These are phyloP conservation scores for pig (Sus scrofa) DNA, from an alignment of 2,113 vertebrate genomes.

Conservation along the genomic window T2T-Sscrofa CM000822.6:73077501-73078000, in stretches of 20 bases:
- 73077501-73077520: background rate
- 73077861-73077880: background rate
- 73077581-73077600: background rate
- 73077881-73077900: background rate
- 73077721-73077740: background rate
- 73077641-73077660: background rate
- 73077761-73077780: accelerated
- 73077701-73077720: background rate
- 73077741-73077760: too few species aligned
- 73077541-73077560: background rate
- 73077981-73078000: background rate
- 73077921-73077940: background rate
- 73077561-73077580: background rate
- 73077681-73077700: background rate
- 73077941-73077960: background rate
- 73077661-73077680: background rate
- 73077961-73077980: background rate
- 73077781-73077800: background rate
- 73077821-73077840: background rate
- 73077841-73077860: background rate
- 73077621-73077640: background rate
- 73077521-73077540: background rate
- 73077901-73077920: too few species aligned
- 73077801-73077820: accelerated
- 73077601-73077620: background rate